Evolutionary conservation across 1,140 invertebrate genomes (phyloP).

Genomic region (Drosophila parvula): DNA sequence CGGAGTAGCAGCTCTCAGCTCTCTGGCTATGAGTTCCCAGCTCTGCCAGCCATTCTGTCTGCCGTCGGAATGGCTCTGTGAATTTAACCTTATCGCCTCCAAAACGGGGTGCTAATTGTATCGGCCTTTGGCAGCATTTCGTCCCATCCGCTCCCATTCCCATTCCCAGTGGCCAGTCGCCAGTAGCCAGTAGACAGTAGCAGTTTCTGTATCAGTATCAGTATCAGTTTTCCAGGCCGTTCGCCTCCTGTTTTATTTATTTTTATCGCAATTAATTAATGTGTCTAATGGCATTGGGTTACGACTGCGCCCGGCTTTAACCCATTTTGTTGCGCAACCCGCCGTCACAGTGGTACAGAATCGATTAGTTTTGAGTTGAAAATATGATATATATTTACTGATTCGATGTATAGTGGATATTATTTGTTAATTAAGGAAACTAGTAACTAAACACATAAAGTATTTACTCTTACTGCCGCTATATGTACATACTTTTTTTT

Average conservation of each 20-base stretch:
- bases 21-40: not conserved
- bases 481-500: too few species aligned
- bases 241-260: slow-evolving; percentile 35
- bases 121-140: slow-evolving; percentile 56
- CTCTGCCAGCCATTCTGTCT: slow-evolving; percentile 30
- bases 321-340: slow-evolving; percentile 52
- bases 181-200: not conserved
- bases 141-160: slow-evolving; percentile 35
- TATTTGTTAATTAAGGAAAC: too few species aligned
- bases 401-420: too few species aligned
- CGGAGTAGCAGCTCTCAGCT: not conserved
- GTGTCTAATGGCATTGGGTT: slow-evolving; percentile 67
- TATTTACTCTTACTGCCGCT: too few species aligned
- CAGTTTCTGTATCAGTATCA: slow-evolving; percentile 36
- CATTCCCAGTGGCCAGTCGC: not conserved
- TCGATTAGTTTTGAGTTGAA: too few species aligned
- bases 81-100: slow-evolving; percentile 65
- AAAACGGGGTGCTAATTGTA: slow-evolving; percentile 70
- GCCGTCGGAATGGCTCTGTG: slow-evolving; percentile 28
- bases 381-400: not conserved
- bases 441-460: too few species aligned
- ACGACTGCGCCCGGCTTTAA: slow-evolving; percentile 30
- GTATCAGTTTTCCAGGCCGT: slow-evolving; percentile 51
- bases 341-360: not conserved
- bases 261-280: slow-evolving; percentile 78